Percentiles rank a stretch among this genome's conserved stretches.
phyloP scores from a whole-genome alignment of 1,140 invertebrate genomes.

The Lucilia cuprina region DNA sequence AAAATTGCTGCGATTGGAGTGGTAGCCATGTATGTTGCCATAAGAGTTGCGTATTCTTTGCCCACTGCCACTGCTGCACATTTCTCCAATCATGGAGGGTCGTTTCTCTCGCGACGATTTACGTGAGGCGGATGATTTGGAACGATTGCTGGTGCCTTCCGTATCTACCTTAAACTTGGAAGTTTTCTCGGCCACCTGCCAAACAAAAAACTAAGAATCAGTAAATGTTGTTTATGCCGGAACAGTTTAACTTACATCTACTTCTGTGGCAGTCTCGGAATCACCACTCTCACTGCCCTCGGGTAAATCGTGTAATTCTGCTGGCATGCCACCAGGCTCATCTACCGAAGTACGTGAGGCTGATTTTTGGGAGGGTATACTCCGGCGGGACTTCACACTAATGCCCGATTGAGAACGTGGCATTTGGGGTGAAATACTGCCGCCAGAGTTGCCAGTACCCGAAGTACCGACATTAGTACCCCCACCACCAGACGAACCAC shows the following conservation, averaged over 20 bases:
- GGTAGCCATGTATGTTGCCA: constrained; percentile 61
- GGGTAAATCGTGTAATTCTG: constrained; percentile 66
- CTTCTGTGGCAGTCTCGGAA: constrained; percentile 76
- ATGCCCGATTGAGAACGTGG: constrained; percentile 63
- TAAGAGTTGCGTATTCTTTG: constrained; percentile 60
- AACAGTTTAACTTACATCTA: constrained; percentile 66
- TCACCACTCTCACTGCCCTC: constrained; percentile 72
- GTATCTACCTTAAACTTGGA: constrained; percentile 79
- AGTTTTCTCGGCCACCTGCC: constrained; percentile 71
- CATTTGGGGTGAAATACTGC: constrained; percentile 58
- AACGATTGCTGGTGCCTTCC: constrained; percentile 65
- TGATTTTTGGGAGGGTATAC: constrained; percentile 61
- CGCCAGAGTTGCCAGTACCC: constrained; percentile 41
- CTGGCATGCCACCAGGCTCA: constrained; percentile 64
- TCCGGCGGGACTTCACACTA: constrained; percentile 60
- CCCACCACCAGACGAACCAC: constrained; percentile 24
- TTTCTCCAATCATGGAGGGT: constrained; percentile 61
- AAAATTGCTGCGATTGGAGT: constrained; percentile 58
- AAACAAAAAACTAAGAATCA: background rate
- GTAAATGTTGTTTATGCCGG: background rate
- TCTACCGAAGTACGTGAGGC: constrained; percentile 68
- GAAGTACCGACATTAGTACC: constrained; percentile 13
- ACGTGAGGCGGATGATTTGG: constrained; percentile 55
- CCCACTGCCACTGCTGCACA: constrained; percentile 60
- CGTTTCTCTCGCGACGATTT: constrained; percentile 61